Conservation (phyloP, 2,888 invertebrate species). For the Thereva nobilitata region DNA sequence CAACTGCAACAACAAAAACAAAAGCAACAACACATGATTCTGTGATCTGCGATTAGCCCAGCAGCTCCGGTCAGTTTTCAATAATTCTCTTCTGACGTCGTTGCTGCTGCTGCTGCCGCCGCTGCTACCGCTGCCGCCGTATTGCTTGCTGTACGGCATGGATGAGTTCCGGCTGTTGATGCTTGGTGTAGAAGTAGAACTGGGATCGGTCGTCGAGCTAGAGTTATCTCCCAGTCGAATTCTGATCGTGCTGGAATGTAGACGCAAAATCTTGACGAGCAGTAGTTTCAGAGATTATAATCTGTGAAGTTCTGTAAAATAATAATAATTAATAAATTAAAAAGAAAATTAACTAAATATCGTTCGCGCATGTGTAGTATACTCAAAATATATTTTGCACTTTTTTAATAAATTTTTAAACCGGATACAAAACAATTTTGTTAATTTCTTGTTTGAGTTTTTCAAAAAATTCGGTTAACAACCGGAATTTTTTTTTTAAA, state of each 20-base stretch:
- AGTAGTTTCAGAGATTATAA: conserved; percentile 22
- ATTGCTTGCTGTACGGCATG: conserved; percentile 42
- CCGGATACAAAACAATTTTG: no score
- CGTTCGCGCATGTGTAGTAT: no score
- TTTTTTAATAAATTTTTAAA: no score
- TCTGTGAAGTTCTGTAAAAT: conserved; percentile 25
- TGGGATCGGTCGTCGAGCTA: conserved; percentile 41
- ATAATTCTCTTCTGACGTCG: conserved; percentile 36
- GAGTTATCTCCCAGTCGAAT: conserved; percentile 52
- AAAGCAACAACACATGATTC: conserved; percentile 25
- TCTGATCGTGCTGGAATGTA: conserved; percentile 56
- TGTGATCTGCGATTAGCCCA: conserved; percentile 34
- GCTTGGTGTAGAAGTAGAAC: conserved; percentile 36
- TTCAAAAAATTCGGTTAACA: no score
- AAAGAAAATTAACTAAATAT: no score
- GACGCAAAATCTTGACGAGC: conserved; percentile 48
- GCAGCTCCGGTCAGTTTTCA: conserved; percentile 27
- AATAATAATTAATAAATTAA: no score
- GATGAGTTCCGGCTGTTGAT: conserved; percentile 43
- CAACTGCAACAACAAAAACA: background rate
- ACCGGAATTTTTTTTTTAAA: no score
- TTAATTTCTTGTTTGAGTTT: no score
- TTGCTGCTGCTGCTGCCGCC: conserved; percentile 35
- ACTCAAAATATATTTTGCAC: no score
- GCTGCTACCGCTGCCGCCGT: conserved; percentile 30